Evolutionary conservation across 2,888 invertebrate species (phyloP).

Genomic region (Phaonia tiefii): DNA sequence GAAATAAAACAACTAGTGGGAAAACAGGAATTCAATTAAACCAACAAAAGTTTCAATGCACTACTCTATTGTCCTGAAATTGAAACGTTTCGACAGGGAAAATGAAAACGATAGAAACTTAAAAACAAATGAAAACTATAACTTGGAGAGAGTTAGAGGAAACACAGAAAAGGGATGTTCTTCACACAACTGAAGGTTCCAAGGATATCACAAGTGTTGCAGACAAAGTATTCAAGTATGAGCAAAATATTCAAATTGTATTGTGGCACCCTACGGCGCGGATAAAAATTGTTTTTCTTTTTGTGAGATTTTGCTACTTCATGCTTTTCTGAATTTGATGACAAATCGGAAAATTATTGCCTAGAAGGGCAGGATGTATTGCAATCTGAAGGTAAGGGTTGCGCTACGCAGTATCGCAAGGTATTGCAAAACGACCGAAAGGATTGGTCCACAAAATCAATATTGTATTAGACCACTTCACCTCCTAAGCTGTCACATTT

Average conservation of each 20-base stretch:
- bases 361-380: too few relatives aligned
- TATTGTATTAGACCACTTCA: too few relatives aligned
- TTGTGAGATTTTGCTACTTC: too few relatives aligned
- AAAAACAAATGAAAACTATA: not conserved
- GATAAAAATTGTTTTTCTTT: not conserved
- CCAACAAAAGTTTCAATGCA: constrained; percentile 67
- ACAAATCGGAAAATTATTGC: too few relatives aligned
- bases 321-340: too few relatives aligned
- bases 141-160: not conserved
- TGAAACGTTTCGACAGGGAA: constrained; percentile 55
- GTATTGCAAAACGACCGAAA: too few relatives aligned
- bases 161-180: constrained; percentile 9
- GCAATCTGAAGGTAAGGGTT: too few relatives aligned
- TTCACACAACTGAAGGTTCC: constrained; percentile 19
- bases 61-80: constrained; percentile 49
- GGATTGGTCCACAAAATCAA: too few relatives aligned
- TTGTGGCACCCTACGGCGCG: not conserved
- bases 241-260: not conserved
- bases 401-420: too few relatives aligned
- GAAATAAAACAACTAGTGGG: constrained; percentile 27
- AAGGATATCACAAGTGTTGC: constrained; percentile 4
- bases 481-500: too few relatives aligned
- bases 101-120: constrained; percentile 20
- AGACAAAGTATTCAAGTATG: not conserved
- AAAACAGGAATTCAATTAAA: constrained; percentile 72